Base-by-base conservation (phyloP, 2,797 vertebrate genomes). In the Galago senegalensis region DNA sequence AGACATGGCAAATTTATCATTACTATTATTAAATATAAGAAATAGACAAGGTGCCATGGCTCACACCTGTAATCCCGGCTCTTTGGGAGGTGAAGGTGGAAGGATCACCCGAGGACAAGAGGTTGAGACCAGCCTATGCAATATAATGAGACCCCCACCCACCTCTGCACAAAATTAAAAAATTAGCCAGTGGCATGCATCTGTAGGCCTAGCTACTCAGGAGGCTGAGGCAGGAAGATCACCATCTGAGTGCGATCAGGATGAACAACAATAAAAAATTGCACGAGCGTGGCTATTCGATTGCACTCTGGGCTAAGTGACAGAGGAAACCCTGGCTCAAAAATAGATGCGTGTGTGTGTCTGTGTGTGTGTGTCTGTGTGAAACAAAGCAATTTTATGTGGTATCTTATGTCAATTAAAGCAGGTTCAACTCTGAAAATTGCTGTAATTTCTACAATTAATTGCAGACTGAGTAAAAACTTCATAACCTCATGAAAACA, bases 391-490 rank as follows among this genome's bases (percentile, higher is more conserved):
- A 70, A 1, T 37, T n/a, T 93, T 87, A 80, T 93, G 25, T 81
- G 29, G 4, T 76, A n/a, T 73, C 31, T 53, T 81, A 65, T 77
- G 63, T 7, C 70, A 75, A 43, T 91, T 49, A 67, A 91, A 87
- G 63, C 56, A 84, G 29, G 13, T 94, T 94, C 58, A 80, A 65
- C 60, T 93, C 46, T 85, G n/a, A 46, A 94, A 95, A 46, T 82
- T 94, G n/a, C 58, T 82, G 17, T 60, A 84, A 76, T 93, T 87
- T 87, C 43, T 85, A 87, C 53, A 92, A 84, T 67, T 75, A 86
- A 86, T 83, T 89, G 25, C 21, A 89, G 65, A 92, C 40, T 77
- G 70, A 90, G 56, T 73, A 77, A 87, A 23, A 40, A 69, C 13
- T 84, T 89, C 20, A 23, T 93, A 89, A 72, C 58, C 61, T 88